Evolutionary conservation across 1,140 invertebrate genomes (phyloP), one percentile per base, ranked within the genome.

Genomic region (Armadillidium nasatum): DNA sequence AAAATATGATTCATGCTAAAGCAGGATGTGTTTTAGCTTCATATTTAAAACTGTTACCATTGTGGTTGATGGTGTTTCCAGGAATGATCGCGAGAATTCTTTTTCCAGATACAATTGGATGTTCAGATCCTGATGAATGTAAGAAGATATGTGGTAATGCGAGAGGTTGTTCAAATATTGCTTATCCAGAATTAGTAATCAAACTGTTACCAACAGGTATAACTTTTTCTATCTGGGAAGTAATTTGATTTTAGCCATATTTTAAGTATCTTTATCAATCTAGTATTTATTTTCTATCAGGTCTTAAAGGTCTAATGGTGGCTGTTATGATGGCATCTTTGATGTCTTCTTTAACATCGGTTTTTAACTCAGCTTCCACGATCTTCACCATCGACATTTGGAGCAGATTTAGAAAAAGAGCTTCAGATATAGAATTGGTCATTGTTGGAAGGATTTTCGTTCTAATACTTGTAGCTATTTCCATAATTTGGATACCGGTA

Each of bases 21-120:
- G 88, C 84, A 22, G 88, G 87, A 0, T 86, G 85, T 43, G 84
- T 89, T 46, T 73, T 88, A 44, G 88, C 88, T 9, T 87, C 87
- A 7, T 88, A 86, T 80, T 82, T 89, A 19, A 89, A 89, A 81
- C 84, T 89, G 74, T 79, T 88, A 22, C 88, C 88, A 7, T 79
- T 89, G 73, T 89, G 84, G 82, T 80, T 89, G 6, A 86, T 89
- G 67, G 87, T 88, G 22, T 86, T 89, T 76, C 88, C 88, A 10
- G 88, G 88, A 46, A 89, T 89, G 88, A 87, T 88, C 54, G 84
- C 87, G 4, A 83, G 88, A 33, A 85, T 88, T 50, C 82, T 88
- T 0, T 85, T 82, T 79, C 79, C 83, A 79, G 86, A 88, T 76
- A 79, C 83, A 0, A 84, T 88, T 4, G 87, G 81, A 4, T 88